Base-by-base conservation (phyloP, 37 sponge, comb jelly and placozoan genomes). In the Chondrosia reniformis region DNA sequence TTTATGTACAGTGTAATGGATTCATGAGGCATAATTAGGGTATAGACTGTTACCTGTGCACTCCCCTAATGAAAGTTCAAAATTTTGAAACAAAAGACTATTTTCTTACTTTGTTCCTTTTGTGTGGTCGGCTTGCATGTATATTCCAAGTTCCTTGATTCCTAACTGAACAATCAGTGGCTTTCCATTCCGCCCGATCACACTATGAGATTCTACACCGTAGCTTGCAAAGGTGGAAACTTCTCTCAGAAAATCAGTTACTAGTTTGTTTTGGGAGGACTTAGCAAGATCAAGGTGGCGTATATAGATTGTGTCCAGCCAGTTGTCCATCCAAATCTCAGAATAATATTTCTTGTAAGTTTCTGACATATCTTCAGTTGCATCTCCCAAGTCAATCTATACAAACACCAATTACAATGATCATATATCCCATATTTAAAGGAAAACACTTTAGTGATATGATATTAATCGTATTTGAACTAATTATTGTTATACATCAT, bases 301-400 rank as follows among this genome's bases (percentile, higher is more conserved):
- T 2, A 40, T 44, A 69, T 69, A 69, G 3, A 69, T 44, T 17
- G 36, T 22, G 9, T 69, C 72, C n/a, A 34, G 39, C 12, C n/a
- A 44, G 24, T 41, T 0, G 24, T 69, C 72, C 17, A 43, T 44
- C 72, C 72, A 69, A 1, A 69, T 40, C 42, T 30, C n/a, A 0
- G n/a, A 24, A 39, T 69, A 69, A 9, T 69, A 43, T 17, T 69
- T 44, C 9, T 40, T 69, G 43, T 69, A 69, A 21, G 42, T 44
- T 3, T 36, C 43, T 17, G 72, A 34, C 72, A 69, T 69, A 24
- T 69, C 72, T 25, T 69, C 72, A 69, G 37, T 40, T 34, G 72
- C 72, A 69, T 69, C 72, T 40, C 72, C 72, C 39, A 69, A 25
- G 43, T 69, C 72, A 69, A 69, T 69, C 72, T 69, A 44, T 24